Conservation (phyloP, 2,113 vertebrate species). For the Nymphicus hollandicus region DNA sequence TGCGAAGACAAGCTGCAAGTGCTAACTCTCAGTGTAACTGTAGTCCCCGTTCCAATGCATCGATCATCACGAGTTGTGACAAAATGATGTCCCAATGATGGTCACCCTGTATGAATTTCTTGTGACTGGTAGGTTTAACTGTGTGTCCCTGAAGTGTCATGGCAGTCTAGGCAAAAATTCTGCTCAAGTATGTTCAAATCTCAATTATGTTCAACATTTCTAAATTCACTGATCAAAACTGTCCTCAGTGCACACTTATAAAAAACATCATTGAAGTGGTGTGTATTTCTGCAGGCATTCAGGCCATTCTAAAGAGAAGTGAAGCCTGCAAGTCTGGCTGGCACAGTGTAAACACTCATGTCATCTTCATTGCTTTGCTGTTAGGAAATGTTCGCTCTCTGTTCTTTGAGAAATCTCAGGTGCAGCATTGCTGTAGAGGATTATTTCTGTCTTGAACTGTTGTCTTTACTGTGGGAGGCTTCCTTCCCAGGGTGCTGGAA, state of each 20-base stretch:
- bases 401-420: neutral
- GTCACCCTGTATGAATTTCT: neutral
- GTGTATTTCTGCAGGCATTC: neutral
- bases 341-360: rapidly evolving
- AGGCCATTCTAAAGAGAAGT: neutral
- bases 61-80: neutral
- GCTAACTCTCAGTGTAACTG: neutral
- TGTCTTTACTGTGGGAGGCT: rapidly evolving
- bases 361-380: neutral
- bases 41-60: neutral
- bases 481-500: neutral
- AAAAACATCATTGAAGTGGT: neutral
- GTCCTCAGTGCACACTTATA: neutral
- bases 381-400: neutral
- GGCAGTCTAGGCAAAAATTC: neutral
- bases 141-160: too few relatives aligned
- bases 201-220: neutral
- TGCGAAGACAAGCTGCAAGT: neutral
- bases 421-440: neutral
- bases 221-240: neutral
- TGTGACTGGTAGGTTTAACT: neutral
- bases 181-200: neutral
- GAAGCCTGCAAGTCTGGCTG: neutral
- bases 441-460: neutral
- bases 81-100: neutral